phyloP scores from a whole-genome alignment of 2,888 invertebrate genomes.

The Eulithis prunata region DNA sequence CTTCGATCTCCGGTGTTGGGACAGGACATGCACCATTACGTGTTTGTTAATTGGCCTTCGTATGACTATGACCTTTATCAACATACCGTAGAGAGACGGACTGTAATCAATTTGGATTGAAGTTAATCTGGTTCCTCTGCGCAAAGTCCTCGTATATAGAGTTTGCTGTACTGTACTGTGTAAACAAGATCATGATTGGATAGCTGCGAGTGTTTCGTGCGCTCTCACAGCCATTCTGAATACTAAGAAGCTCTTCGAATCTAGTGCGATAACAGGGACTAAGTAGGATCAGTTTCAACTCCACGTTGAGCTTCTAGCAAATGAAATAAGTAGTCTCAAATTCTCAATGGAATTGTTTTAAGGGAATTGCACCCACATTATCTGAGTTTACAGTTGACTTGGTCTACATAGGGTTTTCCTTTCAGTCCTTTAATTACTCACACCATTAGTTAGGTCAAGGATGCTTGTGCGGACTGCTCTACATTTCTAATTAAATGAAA shows the following conservation, averaged over 20 bases:
- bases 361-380: slow-evolving; percentile 8
- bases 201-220: slow-evolving; percentile 22
- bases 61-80: slow-evolving; percentile 48
- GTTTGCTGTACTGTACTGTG: slow-evolving; percentile 11
- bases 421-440: slow-evolving; percentile 14
- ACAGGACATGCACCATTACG: slow-evolving; percentile 57
- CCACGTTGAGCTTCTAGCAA: slow-evolving; percentile 8
- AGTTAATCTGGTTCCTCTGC: slow-evolving; percentile 21
- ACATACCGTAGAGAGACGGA: slow-evolving; percentile 20
- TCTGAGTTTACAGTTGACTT: slow-evolving; percentile 7
- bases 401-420: not conserved
- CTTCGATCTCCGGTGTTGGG: slow-evolving; percentile 72
- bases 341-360: slow-evolving; percentile 9
- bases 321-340: slow-evolving; percentile 3
- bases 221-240: slow-evolving; percentile 28
- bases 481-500: not conserved
- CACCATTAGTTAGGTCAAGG: slow-evolving; percentile 22
- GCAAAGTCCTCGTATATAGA: slow-evolving; percentile 16
- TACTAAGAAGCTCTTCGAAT: slow-evolving; percentile 27
- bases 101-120: slow-evolving; percentile 19
- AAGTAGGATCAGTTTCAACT: slow-evolving; percentile 18
- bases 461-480: slow-evolving; percentile 13
- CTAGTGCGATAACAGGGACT: slow-evolving; percentile 2
- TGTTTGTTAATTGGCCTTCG: slow-evolving; percentile 58
- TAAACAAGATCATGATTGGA: slow-evolving; percentile 24